These are phyloP conservation scores for Catocala nupta DNA, from an alignment of 2,888 invertebrate genomes.

Conservation along the genomic window DNA sequence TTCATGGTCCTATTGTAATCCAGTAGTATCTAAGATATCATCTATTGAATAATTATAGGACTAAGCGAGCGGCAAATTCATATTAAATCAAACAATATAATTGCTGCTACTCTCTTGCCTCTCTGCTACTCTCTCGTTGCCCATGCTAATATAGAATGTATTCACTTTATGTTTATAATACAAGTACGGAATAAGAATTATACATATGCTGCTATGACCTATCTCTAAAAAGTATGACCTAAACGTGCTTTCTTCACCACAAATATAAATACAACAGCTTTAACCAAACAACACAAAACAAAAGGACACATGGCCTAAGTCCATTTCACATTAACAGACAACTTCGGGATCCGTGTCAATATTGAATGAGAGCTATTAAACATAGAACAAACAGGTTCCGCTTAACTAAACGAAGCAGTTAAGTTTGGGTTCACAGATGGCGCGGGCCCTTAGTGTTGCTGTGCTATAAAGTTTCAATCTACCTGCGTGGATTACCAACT, in stretches of 20 bases:
- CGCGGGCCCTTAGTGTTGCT: conserved; percentile 25
- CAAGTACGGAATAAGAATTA: no score
- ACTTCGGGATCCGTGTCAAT: conserved; percentile 44
- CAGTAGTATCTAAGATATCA: no score
- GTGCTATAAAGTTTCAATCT: background rate
- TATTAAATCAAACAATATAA: no score
- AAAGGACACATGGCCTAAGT: conserved; percentile 47
- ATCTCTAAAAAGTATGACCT: background rate
- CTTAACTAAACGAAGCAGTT: conserved; percentile 25
- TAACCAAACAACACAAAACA: conserved; percentile 23
- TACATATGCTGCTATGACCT: no score
- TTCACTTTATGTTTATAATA: no score
- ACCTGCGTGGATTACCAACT: no score
- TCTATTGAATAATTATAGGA: no score
- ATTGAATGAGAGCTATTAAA: conserved; percentile 50
- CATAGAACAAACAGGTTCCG: conserved; percentile 48
- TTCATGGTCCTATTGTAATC: no score
- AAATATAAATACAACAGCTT: conserved; percentile 19
- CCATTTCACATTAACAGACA: conserved; percentile 36
- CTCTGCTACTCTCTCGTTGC: no score
- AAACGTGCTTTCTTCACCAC: conserved; percentile 21
- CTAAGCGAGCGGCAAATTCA: no score
- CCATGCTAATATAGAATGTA: no score
- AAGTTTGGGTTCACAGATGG: conserved; percentile 26
- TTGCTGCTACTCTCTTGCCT: no score